Evolutionary conservation across 1,140 invertebrate species (phyloP), one percentile per base, ranked within the genome.

Genomic region (Lepidurus couesii): DNA sequence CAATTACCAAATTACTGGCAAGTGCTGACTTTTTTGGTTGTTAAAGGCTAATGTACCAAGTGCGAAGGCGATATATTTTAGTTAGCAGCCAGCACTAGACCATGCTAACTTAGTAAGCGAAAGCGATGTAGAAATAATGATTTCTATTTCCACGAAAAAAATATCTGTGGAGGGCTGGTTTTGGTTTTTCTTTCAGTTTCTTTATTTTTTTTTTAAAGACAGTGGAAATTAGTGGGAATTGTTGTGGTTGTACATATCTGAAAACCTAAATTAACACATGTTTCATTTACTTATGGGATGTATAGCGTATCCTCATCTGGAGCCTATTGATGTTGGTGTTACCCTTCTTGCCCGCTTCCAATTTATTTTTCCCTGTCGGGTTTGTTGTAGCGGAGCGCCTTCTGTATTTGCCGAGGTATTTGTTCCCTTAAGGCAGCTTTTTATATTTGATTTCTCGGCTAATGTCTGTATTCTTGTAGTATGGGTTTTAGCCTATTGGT

Each of bases 341-440:
- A 24, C 92, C 94, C 11, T 96, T 95, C 84, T 86, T 96, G 65
- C 95, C 94, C 5, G 94, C 95, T 7, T 92, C 92, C 75, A 96
- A 96, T 85, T 84, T 96, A 75, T 88, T 96, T 80, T 90, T 96
- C 82, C 94, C 92, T 1, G 94, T 96, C 13, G 95, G 95, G 16
- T 97, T 97, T 84, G 93, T 96, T 1, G 90, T 96, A 1, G 95
- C 95, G 8, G 95, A 97, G 84, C 87, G 95, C 82, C 90, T 96
- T n/a, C 88, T 96, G 1, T 96, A 96, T 84, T 92, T 94, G 82
- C 94, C 94, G 43, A 96, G 93, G 91, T 92, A 87, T 87, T 34
- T 34, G 34, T 43, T 13, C 42, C 44, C 26, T 76, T 45, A 73
- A n/a, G 78, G 34, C 24, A 16, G 26, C 34, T 75, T n/a, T 44